Conservation (phyloP, 2,888 invertebrate species). For the Odontomyia ornata region DNA sequence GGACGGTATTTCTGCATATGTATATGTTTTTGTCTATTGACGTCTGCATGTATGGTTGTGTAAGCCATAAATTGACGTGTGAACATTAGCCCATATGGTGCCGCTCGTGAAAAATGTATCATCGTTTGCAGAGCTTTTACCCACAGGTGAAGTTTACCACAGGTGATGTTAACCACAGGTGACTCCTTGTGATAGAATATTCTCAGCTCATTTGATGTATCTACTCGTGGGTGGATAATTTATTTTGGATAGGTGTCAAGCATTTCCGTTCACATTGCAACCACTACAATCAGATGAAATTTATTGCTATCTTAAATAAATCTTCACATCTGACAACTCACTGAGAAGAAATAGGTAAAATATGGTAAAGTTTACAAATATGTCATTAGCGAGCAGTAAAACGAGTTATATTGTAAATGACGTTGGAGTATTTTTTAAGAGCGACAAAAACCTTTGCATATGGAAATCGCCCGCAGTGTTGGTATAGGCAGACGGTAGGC, state of each 20-base stretch:
- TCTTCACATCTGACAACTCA: slow-evolving; percentile 15
- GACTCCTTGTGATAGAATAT: not conserved
- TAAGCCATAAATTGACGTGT: too few relatives aligned
- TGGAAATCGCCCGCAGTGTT: too few relatives aligned
- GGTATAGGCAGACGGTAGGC: too few relatives aligned
- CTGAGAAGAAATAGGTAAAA: not conserved
- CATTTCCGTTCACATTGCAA: not conserved
- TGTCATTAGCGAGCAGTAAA: too few relatives aligned
- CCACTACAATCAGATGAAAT: slow-evolving; percentile 27
- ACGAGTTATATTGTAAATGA: too few relatives aligned
- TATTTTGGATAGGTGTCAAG: not conserved
- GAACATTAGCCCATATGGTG: too few relatives aligned
- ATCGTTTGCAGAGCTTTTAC: not conserved
- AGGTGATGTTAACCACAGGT: not conserved
- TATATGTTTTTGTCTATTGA: too few relatives aligned
- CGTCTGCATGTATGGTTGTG: too few relatives aligned
- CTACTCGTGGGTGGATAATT: not conserved
- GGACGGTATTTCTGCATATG: too few relatives aligned
- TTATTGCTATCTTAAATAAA: slow-evolving; percentile 38
- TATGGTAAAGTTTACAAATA: too few relatives aligned
- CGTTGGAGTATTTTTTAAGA: too few relatives aligned
- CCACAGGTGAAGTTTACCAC: not conserved
- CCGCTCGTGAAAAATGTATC: not conserved
- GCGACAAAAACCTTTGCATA: too few relatives aligned
- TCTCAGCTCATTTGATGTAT: not conserved